Evolutionary conservation across 2,888 invertebrate species (phyloP), one percentile per base, ranked within the genome.

Genomic region (Leucophenga montana): DNA sequence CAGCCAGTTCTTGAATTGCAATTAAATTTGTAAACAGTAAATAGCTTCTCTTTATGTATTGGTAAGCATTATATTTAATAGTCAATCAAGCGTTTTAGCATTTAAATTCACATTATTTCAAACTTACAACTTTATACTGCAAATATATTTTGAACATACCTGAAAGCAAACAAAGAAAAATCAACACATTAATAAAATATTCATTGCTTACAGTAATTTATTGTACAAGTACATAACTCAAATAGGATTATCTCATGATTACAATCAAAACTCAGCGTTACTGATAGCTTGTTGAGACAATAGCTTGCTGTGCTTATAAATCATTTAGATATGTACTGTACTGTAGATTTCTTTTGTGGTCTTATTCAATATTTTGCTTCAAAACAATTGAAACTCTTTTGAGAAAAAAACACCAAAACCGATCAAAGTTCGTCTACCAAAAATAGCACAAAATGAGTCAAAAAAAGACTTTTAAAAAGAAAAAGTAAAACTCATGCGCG

Each of bases 401-500:
- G 50, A 13, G 48, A 50, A 31, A 20, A n/a, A 33, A 31, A 54
- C 50, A 46, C 54, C 5, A 59, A 57, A 54, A 54, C 1, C 11
- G 11, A 39, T 11, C 39, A 39, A 8, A 39, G 39, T 39, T 39
- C 39, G 39, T 39, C 39, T 39, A 39, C 39, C 39, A 57, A 57
- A 61, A 61, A 33, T 61, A 27, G 61, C 61, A 61, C 39, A 39
- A 61, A 50, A 48, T 39, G 5, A 39, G 39, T 39, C 39, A 33
- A 33, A 33, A 33, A 33, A 33, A 33, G 4, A 33, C 13, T 46
- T 48, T 27, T n/a, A n/a, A 20, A 48, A 48, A 59, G 75, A 72
- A 75, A 84, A 83, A 79, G 78, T 76, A 76, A 83, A 71, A 72
- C 82, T 77, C 82, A 83, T 74, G 85, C 71, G 61, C 74, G 18